Percentiles rank a stretch among this genome's conserved stretches.
Evolutionary conservation across 2,113 vertebrate species (phyloP).

Genomic region (Ancistrus triradiatus): DNA sequence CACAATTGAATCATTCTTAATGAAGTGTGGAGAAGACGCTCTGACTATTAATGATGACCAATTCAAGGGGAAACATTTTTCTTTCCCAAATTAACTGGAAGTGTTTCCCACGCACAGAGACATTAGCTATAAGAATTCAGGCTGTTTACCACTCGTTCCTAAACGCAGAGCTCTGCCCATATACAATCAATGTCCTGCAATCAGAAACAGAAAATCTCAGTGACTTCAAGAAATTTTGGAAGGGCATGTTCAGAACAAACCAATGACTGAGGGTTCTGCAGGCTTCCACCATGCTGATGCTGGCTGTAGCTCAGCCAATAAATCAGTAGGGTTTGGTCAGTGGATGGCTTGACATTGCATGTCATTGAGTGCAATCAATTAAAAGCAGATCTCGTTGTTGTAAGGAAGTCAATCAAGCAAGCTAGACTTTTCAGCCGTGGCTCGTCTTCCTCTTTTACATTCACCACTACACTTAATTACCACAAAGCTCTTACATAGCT

Average conservation of each 20-base stretch:
- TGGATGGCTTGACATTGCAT: too few species aligned
- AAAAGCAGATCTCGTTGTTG: too few species aligned
- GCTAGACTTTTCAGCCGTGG: too few species aligned
- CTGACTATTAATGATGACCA: background rate
- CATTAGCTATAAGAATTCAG: slow-evolving; percentile 25
- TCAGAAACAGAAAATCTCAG: background rate
- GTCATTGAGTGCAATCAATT: too few species aligned
- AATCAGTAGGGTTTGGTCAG: too few species aligned
- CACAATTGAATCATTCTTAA: slow-evolving; percentile 52
- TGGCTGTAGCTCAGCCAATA: background rate
- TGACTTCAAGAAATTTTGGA: background rate
- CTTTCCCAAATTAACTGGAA: slow-evolving; percentile 27
- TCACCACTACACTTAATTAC: too few species aligned
- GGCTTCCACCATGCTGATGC: too few species aligned
- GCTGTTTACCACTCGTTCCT: background rate
- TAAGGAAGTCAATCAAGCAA: too few species aligned
- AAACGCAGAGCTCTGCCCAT: background rate
- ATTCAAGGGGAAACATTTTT: background rate
- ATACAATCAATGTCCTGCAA: background rate
- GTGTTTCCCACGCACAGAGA: slow-evolving; percentile 19
- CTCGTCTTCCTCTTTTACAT: too few species aligned
- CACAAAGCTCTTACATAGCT: too few species aligned
- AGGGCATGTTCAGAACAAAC: too few species aligned
- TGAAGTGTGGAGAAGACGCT: slow-evolving; percentile 11
- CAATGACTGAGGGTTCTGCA: too few species aligned